Evolutionary conservation across 2,888 invertebrate species (phyloP).

Genomic region (Oeneis ivallda): DNA sequence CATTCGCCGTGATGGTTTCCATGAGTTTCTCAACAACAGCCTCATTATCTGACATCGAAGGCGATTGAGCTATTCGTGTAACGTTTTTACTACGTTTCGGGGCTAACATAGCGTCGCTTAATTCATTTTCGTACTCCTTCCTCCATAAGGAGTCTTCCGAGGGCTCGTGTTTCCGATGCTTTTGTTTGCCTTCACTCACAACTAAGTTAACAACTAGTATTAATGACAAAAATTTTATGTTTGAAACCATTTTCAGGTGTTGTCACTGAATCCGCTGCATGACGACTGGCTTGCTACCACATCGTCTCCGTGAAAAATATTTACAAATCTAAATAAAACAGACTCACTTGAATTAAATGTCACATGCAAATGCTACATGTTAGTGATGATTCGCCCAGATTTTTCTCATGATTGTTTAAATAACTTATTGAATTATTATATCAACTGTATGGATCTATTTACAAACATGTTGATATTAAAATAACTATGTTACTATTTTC

Average conservation of each 20-base stretch:
- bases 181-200: conserved; percentile 47
- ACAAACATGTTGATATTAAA: conserved; percentile 38
- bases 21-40: conserved; percentile 67
- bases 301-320: conserved; percentile 44
- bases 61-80: conserved; percentile 54
- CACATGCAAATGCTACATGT: conserved; percentile 42
- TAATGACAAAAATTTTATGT: conserved; percentile 43
- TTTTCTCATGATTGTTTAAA: conserved; percentile 50
- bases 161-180: conserved; percentile 51
- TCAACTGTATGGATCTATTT: conserved; percentile 47
- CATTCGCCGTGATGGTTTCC: conserved; percentile 69
- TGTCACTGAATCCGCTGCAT: conserved; percentile 44
- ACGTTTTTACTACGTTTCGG: conserved; percentile 54
- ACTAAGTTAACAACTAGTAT: conserved; percentile 46
- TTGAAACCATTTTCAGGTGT: conserved; percentile 56
- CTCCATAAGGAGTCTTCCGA: conserved; percentile 65
- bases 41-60: conserved; percentile 56
- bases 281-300: conserved; percentile 48
- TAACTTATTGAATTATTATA: conserved; percentile 40
- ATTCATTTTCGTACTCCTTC: conserved; percentile 70
- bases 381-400: conserved; percentile 50
- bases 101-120: conserved; percentile 63
- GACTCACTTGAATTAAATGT: conserved; percentile 44
- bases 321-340: conserved; percentile 64
- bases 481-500: conserved; percentile 7